Conservation (phyloP, 2,888 invertebrate genomes). For the Atethmia centrago region DNA sequence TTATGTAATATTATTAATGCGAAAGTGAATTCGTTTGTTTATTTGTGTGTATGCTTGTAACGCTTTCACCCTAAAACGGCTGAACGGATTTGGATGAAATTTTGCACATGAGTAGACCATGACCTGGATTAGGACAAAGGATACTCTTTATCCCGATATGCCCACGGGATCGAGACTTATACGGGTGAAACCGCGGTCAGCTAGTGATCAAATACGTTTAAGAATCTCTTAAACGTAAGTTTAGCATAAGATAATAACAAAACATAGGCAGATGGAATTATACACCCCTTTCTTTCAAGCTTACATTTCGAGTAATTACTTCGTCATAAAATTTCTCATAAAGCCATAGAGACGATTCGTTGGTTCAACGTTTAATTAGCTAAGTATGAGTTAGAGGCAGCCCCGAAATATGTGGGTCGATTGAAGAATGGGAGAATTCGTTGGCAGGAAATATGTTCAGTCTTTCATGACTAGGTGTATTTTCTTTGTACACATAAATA, state of each 20-base stretch:
- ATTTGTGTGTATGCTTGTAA: too few relatives aligned
- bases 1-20: too few relatives aligned
- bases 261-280: slow-evolving; percentile 5
- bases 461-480: slow-evolving; percentile 12
- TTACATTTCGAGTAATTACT: slow-evolving; percentile 21
- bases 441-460: slow-evolving; percentile 25
- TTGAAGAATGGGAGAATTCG: slow-evolving; percentile 30
- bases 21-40: too few relatives aligned
- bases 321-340: slow-evolving; percentile 45
- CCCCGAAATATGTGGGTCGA: slow-evolving; percentile 39
- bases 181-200: too few relatives aligned
- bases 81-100: too few relatives aligned
- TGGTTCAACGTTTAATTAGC: slow-evolving; percentile 46
- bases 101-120: too few relatives aligned
- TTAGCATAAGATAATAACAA: not conserved
- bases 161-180: too few relatives aligned
- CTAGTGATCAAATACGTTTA: not conserved
- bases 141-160: too few relatives aligned
- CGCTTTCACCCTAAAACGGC: too few relatives aligned
- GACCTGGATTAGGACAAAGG: too few relatives aligned
- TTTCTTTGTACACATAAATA: slow-evolving; percentile 19
- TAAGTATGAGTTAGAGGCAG: slow-evolving; percentile 46
- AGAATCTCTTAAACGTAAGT: not conserved
- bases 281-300: slow-evolving; percentile 22
- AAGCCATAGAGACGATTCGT: slow-evolving; percentile 34